Conservation (phyloP, 30 jellyfish, hydroid and myxozoan species). For the Turritopsis dohrnii region DNA sequence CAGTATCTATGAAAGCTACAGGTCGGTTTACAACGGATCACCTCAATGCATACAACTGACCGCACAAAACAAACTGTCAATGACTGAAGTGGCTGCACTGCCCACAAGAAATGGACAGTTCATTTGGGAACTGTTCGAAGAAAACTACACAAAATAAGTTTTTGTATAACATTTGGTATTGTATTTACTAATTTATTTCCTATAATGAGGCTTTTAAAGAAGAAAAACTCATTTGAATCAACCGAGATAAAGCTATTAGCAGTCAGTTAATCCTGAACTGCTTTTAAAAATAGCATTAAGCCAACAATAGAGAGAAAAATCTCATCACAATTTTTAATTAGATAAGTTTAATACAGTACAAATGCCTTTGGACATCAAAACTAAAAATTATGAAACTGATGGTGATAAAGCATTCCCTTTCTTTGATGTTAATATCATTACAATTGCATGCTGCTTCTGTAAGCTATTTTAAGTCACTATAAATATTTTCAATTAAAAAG, state of each 20-base stretch:
- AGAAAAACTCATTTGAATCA: background rate
- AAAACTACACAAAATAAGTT: background rate
- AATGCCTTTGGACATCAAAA: background rate
- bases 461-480: background rate
- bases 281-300: background rate
- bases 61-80: conserved; percentile 46
- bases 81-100: conserved; percentile 39
- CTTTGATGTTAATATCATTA: background rate
- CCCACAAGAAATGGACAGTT: conserved; percentile 81
- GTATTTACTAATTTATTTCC: background rate
- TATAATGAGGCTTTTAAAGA: background rate
- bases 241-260: background rate
- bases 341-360: background rate
- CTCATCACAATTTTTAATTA: background rate
- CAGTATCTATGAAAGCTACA: conserved; percentile 78
- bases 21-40: conserved; percentile 76
- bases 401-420: background rate
- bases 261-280: background rate
- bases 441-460: background rate
- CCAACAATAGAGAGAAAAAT: background rate
- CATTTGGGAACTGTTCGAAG: conserved; percentile 68
- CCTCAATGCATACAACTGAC: conserved; percentile 72
- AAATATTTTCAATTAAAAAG: background rate
- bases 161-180: background rate
- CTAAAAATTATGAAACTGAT: background rate